Evolutionary conservation across 2,888 invertebrate genomes (phyloP), one percentile per base, ranked within the genome.

Genomic region (Pristionchus japonicus): DNA sequence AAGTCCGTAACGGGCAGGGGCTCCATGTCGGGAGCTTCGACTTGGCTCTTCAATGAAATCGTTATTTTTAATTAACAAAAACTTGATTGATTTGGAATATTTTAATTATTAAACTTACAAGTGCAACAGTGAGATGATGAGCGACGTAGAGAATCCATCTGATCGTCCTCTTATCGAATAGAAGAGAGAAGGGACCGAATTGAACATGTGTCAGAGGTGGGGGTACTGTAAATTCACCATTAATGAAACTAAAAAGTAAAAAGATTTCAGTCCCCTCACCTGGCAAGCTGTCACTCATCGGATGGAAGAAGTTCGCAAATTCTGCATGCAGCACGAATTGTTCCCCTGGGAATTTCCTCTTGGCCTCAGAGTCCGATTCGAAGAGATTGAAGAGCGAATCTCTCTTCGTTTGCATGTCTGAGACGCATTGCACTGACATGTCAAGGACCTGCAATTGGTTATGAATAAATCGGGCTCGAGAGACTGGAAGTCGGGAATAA

Each of bases 61-160:
- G 27, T 3, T 27, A n/a, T n/a, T n/a, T n/a, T n/a, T n/a, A n/a
- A n/a, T n/a, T n/a, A n/a, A n/a, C n/a, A n/a, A n/a, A n/a, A n/a
- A 27, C 9, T 17, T 31, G 23, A 31, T 82, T 31, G 49, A 27
- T 23, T 31, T 27, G 64, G 4, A 67, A 67, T 31, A 67, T 15
- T 1, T 11, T 1, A 67, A 40, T 3, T 11, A 43, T 15, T 1
- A n/a, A 34, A 89, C 89, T 87, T 31, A 91, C 91, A 84, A 92
- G 87, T 37, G 91, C 96, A 92, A 97, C 96, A 94, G 97, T 96
- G 27, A 98, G 96, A 95, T 97, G 98, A 88, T 98, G 96, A 52
- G 97, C 96, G 95, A 99, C 98, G 52, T 98, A 97, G 94, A 98
- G 97, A 88, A 98, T 96, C 99, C 99, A 99, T 89, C 98, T 95